phyloP scores from a whole-genome alignment of 2,797 vertebrate species.

The Gouania willdenowi region DNA sequence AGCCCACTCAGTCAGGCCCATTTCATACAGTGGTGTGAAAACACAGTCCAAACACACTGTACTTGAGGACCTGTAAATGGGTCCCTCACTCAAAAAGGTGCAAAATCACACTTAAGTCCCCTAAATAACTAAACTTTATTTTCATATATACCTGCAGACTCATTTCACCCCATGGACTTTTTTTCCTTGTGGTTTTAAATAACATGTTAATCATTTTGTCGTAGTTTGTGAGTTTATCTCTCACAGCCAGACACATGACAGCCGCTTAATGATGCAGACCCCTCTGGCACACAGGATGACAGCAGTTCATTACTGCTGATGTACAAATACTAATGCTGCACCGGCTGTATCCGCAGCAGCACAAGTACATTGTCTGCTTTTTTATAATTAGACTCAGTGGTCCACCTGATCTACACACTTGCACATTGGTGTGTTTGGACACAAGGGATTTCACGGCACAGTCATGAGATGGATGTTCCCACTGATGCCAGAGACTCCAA shows the following conservation, averaged over 20 bases:
- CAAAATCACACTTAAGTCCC: slow-evolving; percentile 26
- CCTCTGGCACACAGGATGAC: neutral
- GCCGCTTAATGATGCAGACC: too few relatives aligned
- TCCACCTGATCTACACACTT: slow-evolving; percentile 22
- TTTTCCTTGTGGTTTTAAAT: too few relatives aligned
- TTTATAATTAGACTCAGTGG: slow-evolving; percentile 6
- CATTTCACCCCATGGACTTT: too few relatives aligned
- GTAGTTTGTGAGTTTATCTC: too few relatives aligned
- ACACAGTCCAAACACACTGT: slow-evolving; percentile 24
- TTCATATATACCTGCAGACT: too few relatives aligned
- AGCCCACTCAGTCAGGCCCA: slow-evolving; percentile 37
- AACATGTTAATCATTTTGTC: too few relatives aligned
- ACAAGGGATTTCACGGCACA: slow-evolving; percentile 34
- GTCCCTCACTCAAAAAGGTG: slow-evolving; percentile 42
- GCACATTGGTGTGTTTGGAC: slow-evolving; percentile 35
- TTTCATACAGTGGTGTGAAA: slow-evolving; percentile 41
- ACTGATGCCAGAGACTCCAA: slow-evolving; percentile 28
- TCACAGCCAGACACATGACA: too few relatives aligned
- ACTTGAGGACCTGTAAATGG: slow-evolving; percentile 43
- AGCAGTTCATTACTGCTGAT: slow-evolving; percentile 4
- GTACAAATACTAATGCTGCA: slow-evolving; percentile 5
- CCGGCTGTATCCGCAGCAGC: slow-evolving; percentile 21
- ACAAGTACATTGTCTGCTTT: slow-evolving; percentile 29
- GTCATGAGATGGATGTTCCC: slow-evolving; percentile 40
- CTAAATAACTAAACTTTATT: too few relatives aligned